Evolutionary conservation across 2,797 vertebrate genomes (phyloP), one percentile per base, ranked within the genome.

Genomic region (Danio aesculapii): DNA sequence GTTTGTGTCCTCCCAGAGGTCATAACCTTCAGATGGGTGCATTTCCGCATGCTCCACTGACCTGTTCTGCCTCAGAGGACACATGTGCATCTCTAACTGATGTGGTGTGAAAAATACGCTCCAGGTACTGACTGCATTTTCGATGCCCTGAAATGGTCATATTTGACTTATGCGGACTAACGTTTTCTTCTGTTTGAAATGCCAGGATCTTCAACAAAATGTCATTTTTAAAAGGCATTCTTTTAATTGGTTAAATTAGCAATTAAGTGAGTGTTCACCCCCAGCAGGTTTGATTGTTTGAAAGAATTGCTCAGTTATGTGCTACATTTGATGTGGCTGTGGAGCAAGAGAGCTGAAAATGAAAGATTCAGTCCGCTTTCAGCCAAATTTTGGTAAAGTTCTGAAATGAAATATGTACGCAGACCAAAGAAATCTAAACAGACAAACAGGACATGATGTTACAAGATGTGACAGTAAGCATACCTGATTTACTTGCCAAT

Each of bases 141-240:
- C 61, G 66, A 72, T 66, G 11, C 5, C 53, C 14, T 66, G 14
- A 41, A 66, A 62, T 16, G 80, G 84, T 88, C 80, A n/a, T 61
- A 86, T 90, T 85, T 87, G 83, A 86, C 84, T 89, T 88, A 90
- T 89, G 82, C 70, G 70, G 47, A 41, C 71, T 61, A 19, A 43
- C 4, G 0, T 81, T 81, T 63, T 62, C 41, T 77, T 81, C 46
- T 30, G 46, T 46, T 14, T 67, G 13, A 52, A 69, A 52, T 52
- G 50, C 53, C 55, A 13, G 10, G 17, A 8, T 46, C 12, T 50
- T 11, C n/a, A 16, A 66, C 44, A 66, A n/a, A 4, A 70, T 52
- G 1, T 21, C 50, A 12, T 50, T 47, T 30, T 30, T 1, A 49
- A 21, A 46, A 66, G 6, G 6, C 7, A 46, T 49, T 67, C 16